Percentiles rank a stretch among this genome's conserved stretches.
Conservation (phyloP, 2,113 vertebrate genomes). For the Leucosticte australis region DNA sequence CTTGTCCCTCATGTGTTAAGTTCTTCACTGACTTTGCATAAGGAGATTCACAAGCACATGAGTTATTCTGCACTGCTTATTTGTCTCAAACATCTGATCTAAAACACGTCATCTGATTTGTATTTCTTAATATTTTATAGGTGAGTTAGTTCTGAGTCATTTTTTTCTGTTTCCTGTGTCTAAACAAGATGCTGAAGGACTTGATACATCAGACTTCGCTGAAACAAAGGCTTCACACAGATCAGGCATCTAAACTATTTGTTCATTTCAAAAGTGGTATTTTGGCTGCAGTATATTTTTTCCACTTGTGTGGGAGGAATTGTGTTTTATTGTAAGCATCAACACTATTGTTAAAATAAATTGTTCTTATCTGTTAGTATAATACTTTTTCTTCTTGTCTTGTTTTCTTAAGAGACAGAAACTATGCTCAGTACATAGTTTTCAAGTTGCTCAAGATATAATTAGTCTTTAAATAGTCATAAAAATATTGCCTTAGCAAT, state of each 20-base stretch:
- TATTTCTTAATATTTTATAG: constrained; percentile 17
- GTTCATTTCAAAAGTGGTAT: constrained; percentile 36
- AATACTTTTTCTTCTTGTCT: constrained; percentile 42
- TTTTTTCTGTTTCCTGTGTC: constrained; percentile 1
- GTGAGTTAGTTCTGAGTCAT: neutral
- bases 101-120: neutral
- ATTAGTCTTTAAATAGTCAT: constrained; percentile 48
- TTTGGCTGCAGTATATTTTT: constrained; percentile 45
- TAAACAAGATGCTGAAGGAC: constrained; percentile 22
- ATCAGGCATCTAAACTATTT: constrained; percentile 55
- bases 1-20: neutral
- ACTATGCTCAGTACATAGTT: neutral
- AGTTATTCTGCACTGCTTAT: neutral
- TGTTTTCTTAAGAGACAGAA: constrained; percentile 40
- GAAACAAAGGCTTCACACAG: constrained; percentile 56
- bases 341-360: constrained; percentile 57
- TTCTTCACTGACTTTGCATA: neutral
- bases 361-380: constrained; percentile 34
- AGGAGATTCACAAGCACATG: neutral
- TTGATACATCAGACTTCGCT: constrained; percentile 1
- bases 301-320: constrained; percentile 48
- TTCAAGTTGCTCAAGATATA: constrained; percentile 40
- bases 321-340: constrained; percentile 56
- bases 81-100: neutral
- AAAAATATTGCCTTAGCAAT: constrained; percentile 43